Evolutionary conservation across 2,888 invertebrate species (phyloP), one percentile per base, ranked within the genome.

Genomic region (Tetrapedia diversipes): DNA sequence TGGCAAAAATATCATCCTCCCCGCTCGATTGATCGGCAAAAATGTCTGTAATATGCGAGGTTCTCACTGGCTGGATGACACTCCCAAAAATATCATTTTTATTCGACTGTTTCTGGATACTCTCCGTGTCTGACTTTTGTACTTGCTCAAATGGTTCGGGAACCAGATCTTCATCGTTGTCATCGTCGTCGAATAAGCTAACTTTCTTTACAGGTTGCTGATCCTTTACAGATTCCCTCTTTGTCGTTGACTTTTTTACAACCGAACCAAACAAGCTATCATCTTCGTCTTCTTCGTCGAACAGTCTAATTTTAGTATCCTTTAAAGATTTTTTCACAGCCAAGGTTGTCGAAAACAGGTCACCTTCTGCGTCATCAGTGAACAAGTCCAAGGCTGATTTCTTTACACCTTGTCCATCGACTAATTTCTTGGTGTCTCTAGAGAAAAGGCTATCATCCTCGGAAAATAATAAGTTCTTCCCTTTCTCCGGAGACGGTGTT

Each of bases 401-500:
- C 34, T 86, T 85, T 16, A 43, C 47, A 10, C 78, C 59, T 41
- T 65, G 47, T 19, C 79, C 65, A 8, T 80, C 81, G 11, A 47
- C 47, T 3, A 64, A 27, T 76, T 86, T 81, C 49, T 86, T 88
- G 0, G 79, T 61, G 0, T 86, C 68, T 7, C 80, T 86, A 0
- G 88, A 86, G 49, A 91, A 91, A 3, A 92, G 80, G 60, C 91
- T 89, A 32, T 90, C 89, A 41, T 91, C 91, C 45, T 91, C 91
- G 22, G 86, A 77, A 54, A 88, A 87, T 32, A 88, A 51, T 7
- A 89, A 54, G 73, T 84, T 86, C 41, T 89, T 88, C 4, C 87
- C 86, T 60, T 89, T 91, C 27, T 91, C 91, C 4, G 91, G 92
- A 4, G 92, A 91, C 4, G 91, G 90, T 3, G 91, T 91, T 80